phyloP scores from a whole-genome alignment of 2,888 invertebrate genomes.

The Tipula unca region DNA sequence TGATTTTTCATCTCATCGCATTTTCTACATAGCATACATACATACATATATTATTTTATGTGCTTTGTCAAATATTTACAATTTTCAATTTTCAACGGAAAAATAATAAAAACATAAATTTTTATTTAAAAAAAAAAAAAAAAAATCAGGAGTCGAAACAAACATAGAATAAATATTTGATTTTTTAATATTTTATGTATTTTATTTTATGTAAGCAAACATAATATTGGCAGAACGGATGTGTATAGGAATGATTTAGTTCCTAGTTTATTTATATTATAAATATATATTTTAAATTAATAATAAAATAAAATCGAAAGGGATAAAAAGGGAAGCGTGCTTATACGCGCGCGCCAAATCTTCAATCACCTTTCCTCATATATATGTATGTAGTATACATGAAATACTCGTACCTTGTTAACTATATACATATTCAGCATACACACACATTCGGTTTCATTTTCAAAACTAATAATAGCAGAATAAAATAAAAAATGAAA shows the following conservation, averaged over 20 bases:
- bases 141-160: background rate
- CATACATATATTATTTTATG: background rate
- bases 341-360: background rate
- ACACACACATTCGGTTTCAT: background rate
- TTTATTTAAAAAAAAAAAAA: too few species aligned
- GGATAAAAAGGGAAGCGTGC: background rate
- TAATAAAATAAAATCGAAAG: background rate
- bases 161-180: background rate
- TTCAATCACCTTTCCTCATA: background rate
- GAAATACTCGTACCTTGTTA: background rate
- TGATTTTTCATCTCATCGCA: background rate
- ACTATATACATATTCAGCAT: background rate
- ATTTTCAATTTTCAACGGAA: background rate
- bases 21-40: background rate
- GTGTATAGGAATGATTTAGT: slow-evolving; percentile 8
- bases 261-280: background rate
- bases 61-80: slow-evolving; percentile 3
- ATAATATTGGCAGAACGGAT: background rate
- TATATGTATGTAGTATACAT: too few species aligned
- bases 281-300: background rate
- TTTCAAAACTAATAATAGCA: background rate
- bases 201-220: background rate
- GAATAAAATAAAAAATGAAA: background rate
- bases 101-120: too few species aligned
- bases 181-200: background rate